A percentile compares a stretch with the other conserved stretches of the same genome.
Evolutionary conservation across 2,113 vertebrate genomes (phyloP).

Genomic region (Centropus unirufus): DNA sequence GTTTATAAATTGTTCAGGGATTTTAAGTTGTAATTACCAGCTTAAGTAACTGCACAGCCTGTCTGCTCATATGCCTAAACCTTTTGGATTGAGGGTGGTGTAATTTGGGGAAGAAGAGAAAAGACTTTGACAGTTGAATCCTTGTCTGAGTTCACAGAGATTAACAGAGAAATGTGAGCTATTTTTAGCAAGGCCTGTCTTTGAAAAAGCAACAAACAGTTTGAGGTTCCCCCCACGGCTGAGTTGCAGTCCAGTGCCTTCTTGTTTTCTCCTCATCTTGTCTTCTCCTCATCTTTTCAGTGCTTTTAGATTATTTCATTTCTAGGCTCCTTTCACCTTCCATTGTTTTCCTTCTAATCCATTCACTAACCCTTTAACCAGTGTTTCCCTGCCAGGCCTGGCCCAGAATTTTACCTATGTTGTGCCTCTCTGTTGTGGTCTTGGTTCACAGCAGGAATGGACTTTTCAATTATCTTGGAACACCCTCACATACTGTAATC

Average conservation of each 20-base stretch:
- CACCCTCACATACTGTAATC: background rate
- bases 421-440: background rate
- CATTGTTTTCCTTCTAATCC: background rate
- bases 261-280: background rate
- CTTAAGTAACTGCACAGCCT: background rate
- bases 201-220: background rate
- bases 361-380: background rate
- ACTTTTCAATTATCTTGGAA: background rate
- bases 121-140: background rate
- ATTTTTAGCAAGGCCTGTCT: background rate
- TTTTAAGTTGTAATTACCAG: background rate
- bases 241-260: background rate
- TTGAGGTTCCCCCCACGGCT: background rate
- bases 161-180: background rate
- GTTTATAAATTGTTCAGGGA: background rate
- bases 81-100: background rate
- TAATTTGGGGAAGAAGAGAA: background rate
- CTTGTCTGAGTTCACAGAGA: background rate
- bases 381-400: background rate
- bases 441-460: background rate
- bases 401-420: background rate
- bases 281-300: background rate
- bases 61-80: background rate
- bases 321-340: background rate
- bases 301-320: background rate